Evolutionary conservation across 2,113 vertebrate genomes (phyloP).

Genomic region (Typhlomys cinereus): DNA sequence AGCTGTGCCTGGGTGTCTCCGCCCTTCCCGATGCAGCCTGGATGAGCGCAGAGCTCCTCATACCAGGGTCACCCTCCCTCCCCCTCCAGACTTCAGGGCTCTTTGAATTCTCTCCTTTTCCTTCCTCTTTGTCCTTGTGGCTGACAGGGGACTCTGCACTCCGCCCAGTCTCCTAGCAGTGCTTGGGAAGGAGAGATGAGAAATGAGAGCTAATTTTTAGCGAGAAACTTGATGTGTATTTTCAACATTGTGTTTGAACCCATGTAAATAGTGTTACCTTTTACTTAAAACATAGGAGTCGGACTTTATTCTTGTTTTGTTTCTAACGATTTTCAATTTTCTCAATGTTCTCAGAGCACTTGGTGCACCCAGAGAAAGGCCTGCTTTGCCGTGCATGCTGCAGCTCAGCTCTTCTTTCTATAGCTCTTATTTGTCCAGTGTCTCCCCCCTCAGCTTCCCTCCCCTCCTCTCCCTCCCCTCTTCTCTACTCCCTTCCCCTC

Average conservation of each 20-base stretch:
- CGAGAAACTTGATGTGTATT: neutral
- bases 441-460: too few relatives aligned
- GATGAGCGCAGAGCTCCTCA: neutral
- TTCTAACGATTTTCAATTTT: neutral
- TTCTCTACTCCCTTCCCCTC: too few relatives aligned
- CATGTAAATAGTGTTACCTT: too few relatives aligned
- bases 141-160: neutral
- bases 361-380: neutral
- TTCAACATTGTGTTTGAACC: too few relatives aligned
- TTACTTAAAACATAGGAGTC: neutral
- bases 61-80: fast-evolving
- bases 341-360: too few relatives aligned
- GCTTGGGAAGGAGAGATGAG: neutral
- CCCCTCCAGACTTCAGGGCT: fast-evolving
- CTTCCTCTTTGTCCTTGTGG: neutral
- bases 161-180: neutral
- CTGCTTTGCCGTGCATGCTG: neutral
- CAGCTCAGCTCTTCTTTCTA: neutral
- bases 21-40: neutral
- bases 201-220: neutral
- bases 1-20: too few relatives aligned
- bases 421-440: neutral
- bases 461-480: fast-evolving
- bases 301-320: neutral
- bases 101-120: neutral